A percentile compares a stretch with the other conserved stretches of the same genome.
Evolutionary conservation across 2,113 vertebrate species (phyloP).

Genomic region (Scolopax mira): DNA sequence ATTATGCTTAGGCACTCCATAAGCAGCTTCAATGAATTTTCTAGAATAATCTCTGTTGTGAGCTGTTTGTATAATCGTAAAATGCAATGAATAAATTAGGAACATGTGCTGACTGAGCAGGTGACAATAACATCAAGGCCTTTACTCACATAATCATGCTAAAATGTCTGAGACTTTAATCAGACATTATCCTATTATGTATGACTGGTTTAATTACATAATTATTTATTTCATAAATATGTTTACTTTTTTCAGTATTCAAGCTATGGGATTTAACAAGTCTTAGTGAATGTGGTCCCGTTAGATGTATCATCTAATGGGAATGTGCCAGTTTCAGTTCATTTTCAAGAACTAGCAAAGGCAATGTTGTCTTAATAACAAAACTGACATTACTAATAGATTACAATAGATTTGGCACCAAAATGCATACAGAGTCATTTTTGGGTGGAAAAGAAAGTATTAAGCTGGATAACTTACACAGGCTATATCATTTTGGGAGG

Average conservation of each 20-base stretch:
- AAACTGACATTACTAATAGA: neutral
- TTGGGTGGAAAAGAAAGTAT: neutral
- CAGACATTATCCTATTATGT: neutral
- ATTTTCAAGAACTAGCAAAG: neutral
- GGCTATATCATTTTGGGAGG: neutral
- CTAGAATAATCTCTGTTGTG: neutral
- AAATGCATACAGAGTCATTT: neutral
- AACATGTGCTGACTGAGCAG: neutral
- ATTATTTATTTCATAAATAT: constrained; percentile 8
- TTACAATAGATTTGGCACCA: neutral
- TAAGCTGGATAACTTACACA: neutral
- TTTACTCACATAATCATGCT: neutral
- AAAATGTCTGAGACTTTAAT: constrained; percentile 13
- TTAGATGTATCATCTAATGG: neutral
- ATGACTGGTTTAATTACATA: neutral
- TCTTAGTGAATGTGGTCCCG: neutral
- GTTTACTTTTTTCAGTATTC: neutral
- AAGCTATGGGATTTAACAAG: neutral
- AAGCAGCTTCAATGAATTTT: neutral
- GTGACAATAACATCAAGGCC: neutral
- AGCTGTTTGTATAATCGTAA: neutral
- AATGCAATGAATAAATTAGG: neutral
- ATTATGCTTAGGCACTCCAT: neutral
- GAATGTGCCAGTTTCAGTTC: neutral
- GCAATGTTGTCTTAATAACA: neutral